Percentiles rank a stretch among this genome's conserved stretches.
phyloP scores from a whole-genome alignment of 2,797 vertebrate genomes.

The Rhinichthys osculus region DNA sequence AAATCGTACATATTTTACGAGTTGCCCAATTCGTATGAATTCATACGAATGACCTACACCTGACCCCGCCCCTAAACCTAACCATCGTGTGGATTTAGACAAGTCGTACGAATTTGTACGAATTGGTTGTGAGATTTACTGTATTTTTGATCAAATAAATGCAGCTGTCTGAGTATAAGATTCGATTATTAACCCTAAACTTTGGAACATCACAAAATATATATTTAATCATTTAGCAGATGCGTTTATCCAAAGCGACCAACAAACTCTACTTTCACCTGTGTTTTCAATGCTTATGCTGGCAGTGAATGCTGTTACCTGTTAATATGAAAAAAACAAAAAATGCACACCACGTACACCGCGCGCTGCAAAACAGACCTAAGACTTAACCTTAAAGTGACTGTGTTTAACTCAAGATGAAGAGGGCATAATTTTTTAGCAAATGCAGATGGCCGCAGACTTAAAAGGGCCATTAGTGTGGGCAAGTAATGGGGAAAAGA shows the following conservation, averaged over 20 bases:
- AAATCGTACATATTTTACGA: too few relatives aligned
- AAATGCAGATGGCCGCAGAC: slow-evolving; percentile 80
- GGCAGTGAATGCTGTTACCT: background rate
- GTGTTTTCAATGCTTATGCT: background rate
- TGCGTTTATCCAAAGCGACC: background rate
- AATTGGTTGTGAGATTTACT: too few relatives aligned
- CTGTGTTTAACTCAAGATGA: slow-evolving; percentile 72
- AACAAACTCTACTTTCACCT: background rate
- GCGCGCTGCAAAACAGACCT: slow-evolving; percentile 58
- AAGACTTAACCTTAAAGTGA: slow-evolving; percentile 65
- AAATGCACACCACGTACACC: slow-evolving; percentile 50
- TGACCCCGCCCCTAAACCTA: too few relatives aligned
- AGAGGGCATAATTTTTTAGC: slow-evolving; percentile 69
- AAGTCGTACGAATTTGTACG: too few relatives aligned
- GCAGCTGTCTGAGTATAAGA: background rate
- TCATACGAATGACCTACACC: too few relatives aligned
- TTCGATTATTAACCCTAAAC: background rate
- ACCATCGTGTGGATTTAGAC: too few relatives aligned
- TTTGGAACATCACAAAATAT: background rate
- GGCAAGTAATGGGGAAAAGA: slow-evolving; percentile 77
- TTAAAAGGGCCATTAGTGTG: slow-evolving; percentile 81
- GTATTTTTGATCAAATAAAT: background rate
- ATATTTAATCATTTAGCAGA: background rate
- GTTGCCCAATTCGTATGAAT: too few relatives aligned
- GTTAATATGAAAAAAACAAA: background rate